Conservation (phyloP, 1,140 invertebrate species). For the Gonatopus flavifemur region DNA sequence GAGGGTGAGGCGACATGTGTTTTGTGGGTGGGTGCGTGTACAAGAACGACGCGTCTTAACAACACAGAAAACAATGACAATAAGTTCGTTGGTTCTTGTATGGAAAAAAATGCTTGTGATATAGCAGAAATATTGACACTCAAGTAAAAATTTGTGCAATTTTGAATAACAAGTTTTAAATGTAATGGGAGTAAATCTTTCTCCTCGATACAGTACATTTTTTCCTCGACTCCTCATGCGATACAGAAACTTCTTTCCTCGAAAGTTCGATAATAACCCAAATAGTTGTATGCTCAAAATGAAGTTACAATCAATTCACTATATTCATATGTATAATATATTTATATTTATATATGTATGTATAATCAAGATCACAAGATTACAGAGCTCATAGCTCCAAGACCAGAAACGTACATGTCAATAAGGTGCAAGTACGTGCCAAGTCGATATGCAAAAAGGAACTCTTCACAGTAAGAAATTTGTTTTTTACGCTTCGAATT, state of each 20-base stretch:
- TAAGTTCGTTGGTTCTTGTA: too few relatives aligned
- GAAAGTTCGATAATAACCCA: conserved; percentile 1
- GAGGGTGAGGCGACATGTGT: too few relatives aligned
- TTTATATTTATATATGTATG: conserved; percentile 20
- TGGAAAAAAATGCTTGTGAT: too few relatives aligned
- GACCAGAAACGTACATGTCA: conserved; percentile 18
- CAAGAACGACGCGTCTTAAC: conserved; percentile 35
- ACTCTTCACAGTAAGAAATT: conserved; percentile 33
- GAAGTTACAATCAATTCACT: conserved; percentile 31
- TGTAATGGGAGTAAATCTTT: too few relatives aligned
- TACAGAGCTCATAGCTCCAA: conserved; percentile 21
- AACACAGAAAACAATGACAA: conserved; percentile 30
- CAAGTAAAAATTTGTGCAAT: too few relatives aligned
- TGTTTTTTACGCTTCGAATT: too few relatives aligned
- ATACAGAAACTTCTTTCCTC: conserved; percentile 5
- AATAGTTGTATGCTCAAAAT: conserved; percentile 25
- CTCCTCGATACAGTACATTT: too few relatives aligned
- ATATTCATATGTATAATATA: too few relatives aligned
- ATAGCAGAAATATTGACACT: background rate
- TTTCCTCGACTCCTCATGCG: too few relatives aligned
- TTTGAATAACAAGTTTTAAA: too few relatives aligned
- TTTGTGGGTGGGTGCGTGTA: conserved; percentile 20
- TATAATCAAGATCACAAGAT: conserved; percentile 38
- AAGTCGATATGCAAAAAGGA: conserved; percentile 41
- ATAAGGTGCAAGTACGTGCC: conserved; percentile 9